Conservation (phyloP, 2,113 vertebrate genomes). For the Grus americana region DNA sequence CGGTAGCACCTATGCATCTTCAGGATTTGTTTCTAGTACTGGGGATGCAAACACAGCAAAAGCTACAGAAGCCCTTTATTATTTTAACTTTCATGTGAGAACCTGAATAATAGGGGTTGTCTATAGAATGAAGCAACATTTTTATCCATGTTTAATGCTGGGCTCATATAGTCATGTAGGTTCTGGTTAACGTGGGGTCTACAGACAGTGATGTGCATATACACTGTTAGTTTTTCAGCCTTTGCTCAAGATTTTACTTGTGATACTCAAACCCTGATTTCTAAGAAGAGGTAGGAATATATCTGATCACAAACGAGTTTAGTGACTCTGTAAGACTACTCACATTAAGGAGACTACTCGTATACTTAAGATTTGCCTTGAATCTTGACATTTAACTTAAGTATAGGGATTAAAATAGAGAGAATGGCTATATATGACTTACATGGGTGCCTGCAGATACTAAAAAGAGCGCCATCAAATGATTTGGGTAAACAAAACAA, state of each 20-base stretch:
- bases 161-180: accelerated
- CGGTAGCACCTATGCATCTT: not conserved
- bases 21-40: not conserved
- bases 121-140: not conserved
- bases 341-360: not conserved
- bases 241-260: not conserved
- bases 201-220: accelerated
- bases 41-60: not conserved
- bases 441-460: not conserved
- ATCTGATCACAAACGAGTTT: not conserved
- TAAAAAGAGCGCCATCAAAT: not conserved
- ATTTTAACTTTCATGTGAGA: not conserved
- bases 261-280: not conserved
- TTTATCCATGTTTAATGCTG: not conserved
- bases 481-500: not conserved
- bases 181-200: not conserved
- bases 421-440: not conserved
- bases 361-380: not conserved
- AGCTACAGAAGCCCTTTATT: not conserved
- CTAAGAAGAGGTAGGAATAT: not conserved
- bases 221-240: not conserved
- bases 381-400: not conserved
- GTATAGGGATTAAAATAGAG: not conserved
- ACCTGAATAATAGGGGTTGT: not conserved
- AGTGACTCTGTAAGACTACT: not conserved